Evolutionary conservation across 2,113 vertebrate species (phyloP).

Genomic region (Gadus chalcogrammus): DNA sequence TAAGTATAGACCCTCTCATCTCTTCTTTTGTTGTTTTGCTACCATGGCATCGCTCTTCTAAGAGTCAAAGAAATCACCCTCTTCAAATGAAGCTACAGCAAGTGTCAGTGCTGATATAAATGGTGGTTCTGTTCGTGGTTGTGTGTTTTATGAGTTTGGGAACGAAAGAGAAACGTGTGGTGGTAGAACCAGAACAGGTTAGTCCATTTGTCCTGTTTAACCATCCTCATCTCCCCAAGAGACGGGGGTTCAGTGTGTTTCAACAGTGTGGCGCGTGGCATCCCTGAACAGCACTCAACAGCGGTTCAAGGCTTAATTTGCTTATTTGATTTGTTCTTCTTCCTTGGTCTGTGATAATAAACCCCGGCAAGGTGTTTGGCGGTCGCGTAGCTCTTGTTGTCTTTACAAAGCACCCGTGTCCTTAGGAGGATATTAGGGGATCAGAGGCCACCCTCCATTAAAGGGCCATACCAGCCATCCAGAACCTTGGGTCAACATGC

Average conservation of each 20-base stretch:
- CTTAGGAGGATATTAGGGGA: conserved; percentile 24
- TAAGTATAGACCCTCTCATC: too few relatives aligned
- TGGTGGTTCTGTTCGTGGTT: conserved; percentile 14
- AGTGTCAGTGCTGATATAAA: too few relatives aligned
- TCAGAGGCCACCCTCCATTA: conserved; percentile 37
- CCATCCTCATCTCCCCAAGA: too few relatives aligned
- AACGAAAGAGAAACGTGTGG: background rate
- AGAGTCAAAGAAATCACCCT: too few relatives aligned
- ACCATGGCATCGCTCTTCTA: too few relatives aligned
- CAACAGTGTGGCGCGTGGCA: background rate
- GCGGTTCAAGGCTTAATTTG: background rate
- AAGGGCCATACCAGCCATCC: background rate
- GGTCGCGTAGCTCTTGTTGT: conserved; percentile 6
- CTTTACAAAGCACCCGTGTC: conserved; percentile 23
- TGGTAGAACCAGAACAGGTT: background rate
- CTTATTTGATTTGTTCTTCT: background rate
- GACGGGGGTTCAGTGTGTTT: background rate
- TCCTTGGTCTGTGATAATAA: background rate
- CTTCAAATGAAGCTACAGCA: too few relatives aligned
- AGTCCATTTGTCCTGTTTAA: background rate
- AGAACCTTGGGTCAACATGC: too few relatives aligned
- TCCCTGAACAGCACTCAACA: background rate
- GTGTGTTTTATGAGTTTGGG: background rate
- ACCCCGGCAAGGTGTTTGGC: background rate
- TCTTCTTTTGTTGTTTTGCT: too few relatives aligned